Conservation (phyloP, 2,888 invertebrate species). For the Cordilura impudica region DNA sequence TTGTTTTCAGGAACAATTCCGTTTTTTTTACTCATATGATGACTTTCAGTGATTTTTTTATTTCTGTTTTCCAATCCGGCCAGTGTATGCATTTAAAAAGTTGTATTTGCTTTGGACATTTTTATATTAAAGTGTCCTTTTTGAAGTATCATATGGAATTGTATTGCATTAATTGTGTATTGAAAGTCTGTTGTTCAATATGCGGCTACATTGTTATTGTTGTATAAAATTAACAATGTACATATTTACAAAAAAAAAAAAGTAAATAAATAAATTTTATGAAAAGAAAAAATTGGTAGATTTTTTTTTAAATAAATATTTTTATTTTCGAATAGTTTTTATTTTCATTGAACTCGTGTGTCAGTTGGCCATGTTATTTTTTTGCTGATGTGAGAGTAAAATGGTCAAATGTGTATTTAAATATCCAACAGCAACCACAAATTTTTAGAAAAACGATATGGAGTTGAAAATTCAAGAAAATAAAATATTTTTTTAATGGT, state of each 20-base stretch:
- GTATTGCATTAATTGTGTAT: slow-evolving; percentile 23
- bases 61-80: no score
- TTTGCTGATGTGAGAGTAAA: no score
- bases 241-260: slow-evolving; percentile 13
- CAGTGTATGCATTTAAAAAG: background rate
- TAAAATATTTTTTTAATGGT: background rate
- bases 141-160: background rate
- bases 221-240: slow-evolving; percentile 54
- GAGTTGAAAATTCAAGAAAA: background rate
- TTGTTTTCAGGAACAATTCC: background rate
- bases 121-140: background rate
- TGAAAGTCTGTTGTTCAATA: slow-evolving; percentile 44
- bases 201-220: slow-evolving; percentile 58
- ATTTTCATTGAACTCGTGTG: no score
- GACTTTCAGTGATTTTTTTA: no score
- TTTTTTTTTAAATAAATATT: no score
- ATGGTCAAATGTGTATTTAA: slow-evolving; percentile 44
- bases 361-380: background rate
- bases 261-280: background rate
- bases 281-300: background rate
- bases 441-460: background rate
- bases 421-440: slow-evolving; percentile 17
- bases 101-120: background rate
- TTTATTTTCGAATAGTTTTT: no score
- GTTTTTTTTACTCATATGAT: no score